Evolutionary conservation across 2,113 vertebrate genomes (phyloP).

Genomic region (Vireo altiloquus): DNA sequence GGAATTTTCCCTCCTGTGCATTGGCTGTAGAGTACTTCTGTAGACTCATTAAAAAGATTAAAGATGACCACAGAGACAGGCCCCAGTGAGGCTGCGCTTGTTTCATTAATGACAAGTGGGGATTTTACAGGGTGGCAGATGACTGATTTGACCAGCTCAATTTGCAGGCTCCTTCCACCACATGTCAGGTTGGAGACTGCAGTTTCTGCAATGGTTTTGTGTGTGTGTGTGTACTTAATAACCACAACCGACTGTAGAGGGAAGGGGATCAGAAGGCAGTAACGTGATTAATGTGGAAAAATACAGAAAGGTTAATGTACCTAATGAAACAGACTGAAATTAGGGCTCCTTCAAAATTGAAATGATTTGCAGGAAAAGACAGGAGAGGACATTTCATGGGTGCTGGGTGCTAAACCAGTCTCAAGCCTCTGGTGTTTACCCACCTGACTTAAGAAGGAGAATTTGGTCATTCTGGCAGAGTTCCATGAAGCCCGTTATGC

Average conservation of each 20-base stretch:
- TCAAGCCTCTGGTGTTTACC: not conserved
- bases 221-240: constrained; percentile 14
- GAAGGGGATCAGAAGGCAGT: constrained; percentile 7
- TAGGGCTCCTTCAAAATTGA: not conserved
- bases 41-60: constrained; percentile 71
- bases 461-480: constrained; percentile 99
- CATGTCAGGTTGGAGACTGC: constrained; percentile 59
- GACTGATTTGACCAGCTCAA: constrained; percentile 57
- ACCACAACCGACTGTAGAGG: constrained; percentile 36
- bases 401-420: not conserved
- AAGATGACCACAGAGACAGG: constrained; percentile 64
- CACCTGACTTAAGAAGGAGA: constrained; percentile 98
- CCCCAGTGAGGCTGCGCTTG: not conserved
- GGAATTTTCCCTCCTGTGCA: constrained; percentile 9
- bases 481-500: constrained; percentile 99
- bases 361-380: not conserved
- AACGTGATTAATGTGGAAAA: constrained; percentile 26
- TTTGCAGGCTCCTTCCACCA: constrained; percentile 52
- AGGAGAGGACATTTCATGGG: not conserved
- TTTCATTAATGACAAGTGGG: constrained; percentile 35
- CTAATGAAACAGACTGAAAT: constrained; percentile 17
- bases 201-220: constrained; percentile 17
- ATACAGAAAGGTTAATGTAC: not conserved
- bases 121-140: constrained; percentile 51
- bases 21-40: constrained; percentile 47